These are phyloP conservation scores for Anableps anableps DNA, from an alignment of 2,797 vertebrate genomes.

Conservation along the genomic window DNA sequence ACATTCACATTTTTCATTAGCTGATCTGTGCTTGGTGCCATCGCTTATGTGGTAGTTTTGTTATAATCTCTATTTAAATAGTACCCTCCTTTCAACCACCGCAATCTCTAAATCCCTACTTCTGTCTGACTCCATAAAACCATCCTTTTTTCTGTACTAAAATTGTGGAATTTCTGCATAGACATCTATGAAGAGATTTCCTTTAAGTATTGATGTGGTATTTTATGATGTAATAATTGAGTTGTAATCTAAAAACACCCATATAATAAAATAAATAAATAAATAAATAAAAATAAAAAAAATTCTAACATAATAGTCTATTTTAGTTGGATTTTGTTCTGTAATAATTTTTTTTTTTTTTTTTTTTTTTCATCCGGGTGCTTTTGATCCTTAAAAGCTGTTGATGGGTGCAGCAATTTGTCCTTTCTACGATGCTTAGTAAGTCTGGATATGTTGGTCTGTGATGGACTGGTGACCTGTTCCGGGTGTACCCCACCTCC, in stretches of 20 bases:
- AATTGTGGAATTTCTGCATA: neutral
- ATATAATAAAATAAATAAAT: neutral
- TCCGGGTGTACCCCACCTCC: too few species aligned
- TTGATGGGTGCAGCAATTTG: too few species aligned
- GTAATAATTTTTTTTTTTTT: too few species aligned
- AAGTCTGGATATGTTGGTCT: too few species aligned
- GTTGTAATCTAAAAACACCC: neutral
- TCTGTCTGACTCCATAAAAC: neutral
- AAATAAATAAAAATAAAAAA: neutral
- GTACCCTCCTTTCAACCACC: neutral
- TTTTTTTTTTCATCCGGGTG: too few species aligned
- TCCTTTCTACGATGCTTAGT: neutral
- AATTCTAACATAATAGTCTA: too few species aligned
- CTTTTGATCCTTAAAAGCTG: too few species aligned
- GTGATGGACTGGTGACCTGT: too few species aligned
- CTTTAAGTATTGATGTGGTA: neutral
- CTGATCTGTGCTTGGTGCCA: too few species aligned
- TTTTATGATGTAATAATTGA: neutral
- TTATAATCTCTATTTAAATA: neutral
- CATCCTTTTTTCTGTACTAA: neutral
- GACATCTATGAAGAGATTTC: neutral
- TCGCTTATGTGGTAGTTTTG: too few species aligned
- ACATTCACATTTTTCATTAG: too few species aligned
- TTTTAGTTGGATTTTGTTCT: too few species aligned
- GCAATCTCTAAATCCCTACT: neutral